phyloP scores from a whole-genome alignment of 2,113 vertebrate genomes.

The Aythya baeri region DNA sequence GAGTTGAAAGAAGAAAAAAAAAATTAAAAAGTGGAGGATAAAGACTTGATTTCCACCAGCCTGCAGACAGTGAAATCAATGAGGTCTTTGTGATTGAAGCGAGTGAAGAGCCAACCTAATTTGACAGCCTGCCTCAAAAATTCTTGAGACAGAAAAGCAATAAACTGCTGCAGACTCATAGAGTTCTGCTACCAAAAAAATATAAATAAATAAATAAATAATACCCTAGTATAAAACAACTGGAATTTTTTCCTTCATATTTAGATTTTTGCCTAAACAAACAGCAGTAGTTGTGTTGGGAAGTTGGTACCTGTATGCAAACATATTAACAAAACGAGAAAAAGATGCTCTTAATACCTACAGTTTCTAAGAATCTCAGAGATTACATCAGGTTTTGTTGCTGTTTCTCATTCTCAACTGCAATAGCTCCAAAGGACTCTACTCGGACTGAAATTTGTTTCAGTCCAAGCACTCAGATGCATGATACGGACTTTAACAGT shows the following conservation, averaged over 20 bases:
- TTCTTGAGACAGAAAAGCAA: not conserved
- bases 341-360: not conserved
- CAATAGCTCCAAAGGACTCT: not conserved
- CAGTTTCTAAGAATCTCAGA: not conserved
- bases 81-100: not conserved
- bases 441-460: not conserved
- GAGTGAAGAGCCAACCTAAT: not conserved
- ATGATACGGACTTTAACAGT: not conserved
- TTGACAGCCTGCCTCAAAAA: not conserved
- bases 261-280: not conserved
- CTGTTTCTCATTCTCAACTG: not conserved
- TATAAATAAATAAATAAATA: no score
- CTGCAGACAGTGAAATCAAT: not conserved
- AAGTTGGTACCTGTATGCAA: not conserved
- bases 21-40: no score
- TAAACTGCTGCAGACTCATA: not conserved
- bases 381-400: not conserved
- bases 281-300: not conserved
- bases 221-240: not conserved
- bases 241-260: not conserved
- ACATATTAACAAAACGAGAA: not conserved
- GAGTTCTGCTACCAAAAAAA: not conserved
- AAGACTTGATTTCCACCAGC: not conserved
- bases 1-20: not conserved
- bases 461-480: not conserved